Conservation (phyloP, 2,888 invertebrate genomes). For the Merodon equestris region DNA sequence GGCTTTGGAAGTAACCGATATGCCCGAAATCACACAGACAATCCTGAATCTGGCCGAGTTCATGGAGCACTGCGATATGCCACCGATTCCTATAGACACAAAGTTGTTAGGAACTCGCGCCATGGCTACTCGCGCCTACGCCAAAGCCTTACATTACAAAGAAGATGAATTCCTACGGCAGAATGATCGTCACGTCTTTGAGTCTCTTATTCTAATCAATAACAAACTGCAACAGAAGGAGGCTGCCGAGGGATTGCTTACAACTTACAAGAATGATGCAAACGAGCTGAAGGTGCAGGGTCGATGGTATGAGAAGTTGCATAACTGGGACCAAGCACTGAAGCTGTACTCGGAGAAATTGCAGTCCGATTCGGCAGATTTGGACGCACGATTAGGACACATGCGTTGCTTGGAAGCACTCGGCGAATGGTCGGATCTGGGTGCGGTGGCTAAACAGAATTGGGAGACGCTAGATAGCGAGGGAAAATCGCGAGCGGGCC, state of each 20-base stretch:
- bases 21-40: constrained; percentile 97
- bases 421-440: constrained; percentile 96
- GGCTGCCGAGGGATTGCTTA: constrained; percentile 95
- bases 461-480: constrained; percentile 85
- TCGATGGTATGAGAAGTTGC: constrained; percentile 98
- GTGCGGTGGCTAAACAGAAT: constrained; percentile 87
- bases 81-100: constrained; percentile 93
- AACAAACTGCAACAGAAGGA: constrained; percentile 99
- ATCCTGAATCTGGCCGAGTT: constrained; percentile 98
- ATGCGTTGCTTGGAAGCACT: constrained; percentile 97
- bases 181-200: constrained; percentile 92
- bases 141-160: constrained; percentile 83
- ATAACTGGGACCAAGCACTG: constrained; percentile 98
- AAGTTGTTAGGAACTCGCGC: constrained; percentile 94
- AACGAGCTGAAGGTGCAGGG: constrained; percentile 85
- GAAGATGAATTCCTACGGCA: constrained; percentile 95
- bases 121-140: constrained; percentile 92
- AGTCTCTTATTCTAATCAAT: constrained; percentile 96
- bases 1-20: constrained; percentile 94
- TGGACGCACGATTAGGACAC: constrained; percentile 92
- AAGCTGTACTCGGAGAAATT: constrained; percentile 90
- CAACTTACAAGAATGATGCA: constrained; percentile 86
- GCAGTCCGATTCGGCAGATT: constrained; percentile 83
- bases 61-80: constrained; percentile 99
- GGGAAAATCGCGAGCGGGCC: constrained; percentile 85